Conservation (phyloP, 1,140 invertebrate genomes). For the Ruditapes philippinarum region DNA sequence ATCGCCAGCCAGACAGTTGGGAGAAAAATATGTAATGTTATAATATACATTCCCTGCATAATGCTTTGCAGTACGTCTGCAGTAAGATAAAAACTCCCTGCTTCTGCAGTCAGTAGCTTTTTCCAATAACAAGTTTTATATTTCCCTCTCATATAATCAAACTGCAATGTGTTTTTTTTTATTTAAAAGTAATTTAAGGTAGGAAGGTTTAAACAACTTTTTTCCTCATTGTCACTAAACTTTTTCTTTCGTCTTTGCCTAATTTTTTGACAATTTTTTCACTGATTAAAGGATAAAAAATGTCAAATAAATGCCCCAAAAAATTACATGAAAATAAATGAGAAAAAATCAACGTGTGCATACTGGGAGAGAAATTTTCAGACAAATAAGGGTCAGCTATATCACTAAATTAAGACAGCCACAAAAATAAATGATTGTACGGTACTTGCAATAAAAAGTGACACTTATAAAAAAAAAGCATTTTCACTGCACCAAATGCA, state of each 20-base stretch:
- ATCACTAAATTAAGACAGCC: neutral
- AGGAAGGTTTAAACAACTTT: slow-evolving; percentile 1
- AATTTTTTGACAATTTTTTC: neutral
- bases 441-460: slow-evolving; percentile 45
- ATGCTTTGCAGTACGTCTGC: slow-evolving; percentile 7
- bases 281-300: neutral
- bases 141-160: slow-evolving; percentile 34
- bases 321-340: neutral
- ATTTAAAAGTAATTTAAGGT: slow-evolving; percentile 24
- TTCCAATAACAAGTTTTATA: slow-evolving; percentile 55
- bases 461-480: slow-evolving; percentile 27
- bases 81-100: slow-evolving; percentile 24
- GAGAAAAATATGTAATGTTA: slow-evolving; percentile 61
- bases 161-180: slow-evolving; percentile 29
- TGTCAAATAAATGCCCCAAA: neutral
- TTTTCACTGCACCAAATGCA: slow-evolving; percentile 48
- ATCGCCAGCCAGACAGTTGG: slow-evolving; percentile 21
- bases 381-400: neutral
- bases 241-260: neutral
- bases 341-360: neutral
- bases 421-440: neutral
- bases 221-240: neutral
- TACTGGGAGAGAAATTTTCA: too few species aligned
- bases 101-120: neutral
- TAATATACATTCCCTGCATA: slow-evolving; percentile 60